Evolutionary conservation across 2,113 vertebrate species (phyloP).

Genomic region (Ranitomeya variabilis): DNA sequence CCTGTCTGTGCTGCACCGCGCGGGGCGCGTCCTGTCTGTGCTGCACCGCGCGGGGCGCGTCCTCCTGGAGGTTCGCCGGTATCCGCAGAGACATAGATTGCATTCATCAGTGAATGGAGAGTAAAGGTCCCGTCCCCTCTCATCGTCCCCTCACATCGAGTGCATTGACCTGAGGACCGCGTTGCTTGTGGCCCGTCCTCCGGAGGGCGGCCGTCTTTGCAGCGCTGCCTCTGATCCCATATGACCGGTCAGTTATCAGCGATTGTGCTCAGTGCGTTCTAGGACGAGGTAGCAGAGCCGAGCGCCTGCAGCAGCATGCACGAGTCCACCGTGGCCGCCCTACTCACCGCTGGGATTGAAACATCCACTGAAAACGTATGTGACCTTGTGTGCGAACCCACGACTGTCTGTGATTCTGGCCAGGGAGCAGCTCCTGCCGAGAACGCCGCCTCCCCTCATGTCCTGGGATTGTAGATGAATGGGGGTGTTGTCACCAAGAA

Average conservation of each 20-base stretch:
- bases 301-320: not conserved
- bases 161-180: not conserved
- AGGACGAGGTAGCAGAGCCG: not conserved
- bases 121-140: not conserved
- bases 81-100: not conserved
- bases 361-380: slow-evolving; percentile 36
- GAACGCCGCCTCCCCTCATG: not conserved
- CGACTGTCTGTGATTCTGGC: not conserved
- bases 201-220: slow-evolving; percentile 23
- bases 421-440: not conserved
- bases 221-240: slow-evolving; percentile 24
- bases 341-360: not conserved
- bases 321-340: not conserved
- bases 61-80: no score
- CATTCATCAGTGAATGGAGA: not conserved
- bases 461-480: no score
- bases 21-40: no score
- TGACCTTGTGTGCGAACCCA: not conserved
- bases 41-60: no score
- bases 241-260: slow-evolving; percentile 30
- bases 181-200: not conserved
- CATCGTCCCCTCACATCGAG: not conserved
- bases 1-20: no score
- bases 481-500: not conserved
- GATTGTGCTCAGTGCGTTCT: slow-evolving; percentile 1